Conservation (phyloP, 2,113 vertebrate genomes). For the Ondatra zibethicus region DNA sequence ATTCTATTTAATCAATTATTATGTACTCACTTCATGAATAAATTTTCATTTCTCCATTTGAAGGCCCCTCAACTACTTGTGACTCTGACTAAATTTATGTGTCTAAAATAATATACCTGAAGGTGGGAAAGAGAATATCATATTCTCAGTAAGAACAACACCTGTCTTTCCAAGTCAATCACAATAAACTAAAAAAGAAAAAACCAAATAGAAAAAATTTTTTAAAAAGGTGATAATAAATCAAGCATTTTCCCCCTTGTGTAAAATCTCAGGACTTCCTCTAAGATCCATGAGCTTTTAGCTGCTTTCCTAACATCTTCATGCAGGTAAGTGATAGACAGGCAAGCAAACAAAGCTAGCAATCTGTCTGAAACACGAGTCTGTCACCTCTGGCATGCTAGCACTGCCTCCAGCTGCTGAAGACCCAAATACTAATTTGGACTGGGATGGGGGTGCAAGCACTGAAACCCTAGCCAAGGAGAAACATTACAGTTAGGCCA, state of each 20-base stretch:
- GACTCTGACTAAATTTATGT: background rate
- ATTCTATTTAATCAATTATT: background rate
- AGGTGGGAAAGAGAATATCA: background rate
- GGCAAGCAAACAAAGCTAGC: constrained; percentile 23
- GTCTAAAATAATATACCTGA: constrained; percentile 13
- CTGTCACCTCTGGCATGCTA: constrained; percentile 53
- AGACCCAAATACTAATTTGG: constrained; percentile 42
- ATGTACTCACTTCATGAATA: constrained; percentile 40
- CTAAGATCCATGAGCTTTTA: background rate
- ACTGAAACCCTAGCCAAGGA: constrained; percentile 59
- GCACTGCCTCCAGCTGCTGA: constrained; percentile 59
- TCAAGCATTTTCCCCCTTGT: background rate
- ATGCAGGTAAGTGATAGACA: background rate
- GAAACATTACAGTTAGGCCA: constrained; percentile 53
- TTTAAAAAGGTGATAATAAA: constrained; percentile 25
- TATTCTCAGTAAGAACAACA: constrained; percentile 22
- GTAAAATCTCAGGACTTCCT: background rate
- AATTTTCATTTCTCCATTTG: constrained; percentile 47
- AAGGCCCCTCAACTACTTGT: constrained; percentile 17
- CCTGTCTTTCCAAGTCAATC: constrained; percentile 52
- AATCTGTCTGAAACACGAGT: constrained; percentile 53
- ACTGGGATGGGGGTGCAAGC: background rate
- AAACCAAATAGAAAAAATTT: constrained; percentile 23
- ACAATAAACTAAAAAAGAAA: constrained; percentile 32
- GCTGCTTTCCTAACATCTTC: background rate